Base-by-base conservation (phyloP, 2,797 vertebrate species). In the Poeciliopsis turneri region DNA sequence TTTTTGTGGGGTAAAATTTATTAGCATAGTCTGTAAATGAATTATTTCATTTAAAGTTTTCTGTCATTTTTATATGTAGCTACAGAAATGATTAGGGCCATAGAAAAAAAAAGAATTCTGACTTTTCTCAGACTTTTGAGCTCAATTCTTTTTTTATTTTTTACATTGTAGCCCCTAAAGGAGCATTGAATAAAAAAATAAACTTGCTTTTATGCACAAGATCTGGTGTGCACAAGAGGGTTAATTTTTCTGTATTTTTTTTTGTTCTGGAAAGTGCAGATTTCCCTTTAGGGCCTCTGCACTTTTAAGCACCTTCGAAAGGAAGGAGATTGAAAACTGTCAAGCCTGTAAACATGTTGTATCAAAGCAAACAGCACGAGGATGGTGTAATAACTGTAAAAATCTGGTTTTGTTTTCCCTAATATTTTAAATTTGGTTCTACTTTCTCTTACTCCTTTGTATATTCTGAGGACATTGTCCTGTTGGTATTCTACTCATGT, bases 401-500 rank as follows among this genome's bases (percentile, higher is more conserved):
- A 30, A 61, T 61, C 57, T 18, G 9, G 9, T 33, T 9, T 49
- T 33, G 46, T 45, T 71, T 72, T 59, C 18, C 33, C 28, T 61
- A 28, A 39, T 49, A 64, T 25, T 64, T 25, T 46, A 51, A 47
- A 36, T 9, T 72, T 66, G 20, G 36, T 30, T 57, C 20, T 51
- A 4, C 61, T 72, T 81, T 86, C 81, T 59, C 75, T 73, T 79
- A 69, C 57, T 84, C 74, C 79, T 74, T 79, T 61, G 64, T 77
- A 30, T 90, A 83, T 92, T 94, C 12, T 91, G 92, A 90, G 92
- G 89, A 87, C 84, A 82, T 85, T 86, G 81, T 80, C 11, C 78
- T 51, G 90, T 95, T 89, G 91, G 79, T 92, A 93, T 95, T 95
- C 93, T 73, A 78, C 82, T 85, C 92, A 89, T 88, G 78, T 80